Conservation (phyloP, 2,888 invertebrate species). For the Cryptus viduatorius region DNA sequence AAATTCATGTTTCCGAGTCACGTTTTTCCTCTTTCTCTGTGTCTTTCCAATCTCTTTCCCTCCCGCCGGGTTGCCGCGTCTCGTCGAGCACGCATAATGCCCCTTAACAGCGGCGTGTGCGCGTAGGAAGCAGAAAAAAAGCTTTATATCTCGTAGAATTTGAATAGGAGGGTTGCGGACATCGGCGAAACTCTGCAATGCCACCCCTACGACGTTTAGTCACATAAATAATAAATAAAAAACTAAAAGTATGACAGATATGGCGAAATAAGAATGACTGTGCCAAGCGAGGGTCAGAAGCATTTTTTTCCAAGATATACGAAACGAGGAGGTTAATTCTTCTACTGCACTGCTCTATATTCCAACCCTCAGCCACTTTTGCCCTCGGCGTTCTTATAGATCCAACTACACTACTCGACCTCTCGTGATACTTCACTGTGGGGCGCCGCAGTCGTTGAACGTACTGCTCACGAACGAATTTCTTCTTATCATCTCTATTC, state of each 20-base stretch:
- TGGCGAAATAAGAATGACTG: slow-evolving; percentile 45
- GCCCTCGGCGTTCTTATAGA: slow-evolving; percentile 34
- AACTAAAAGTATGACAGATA: slow-evolving; percentile 20
- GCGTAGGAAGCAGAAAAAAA: slow-evolving; percentile 11
- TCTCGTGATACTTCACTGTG: slow-evolving; percentile 26
- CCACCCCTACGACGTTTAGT: slow-evolving; percentile 39
- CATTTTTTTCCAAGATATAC: slow-evolving; percentile 36
- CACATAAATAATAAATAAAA: slow-evolving; percentile 37
- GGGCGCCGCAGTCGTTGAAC: slow-evolving; percentile 59
- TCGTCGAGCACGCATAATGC: slow-evolving; percentile 23
- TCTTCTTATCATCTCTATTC: slow-evolving; percentile 55
- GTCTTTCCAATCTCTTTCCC: slow-evolving; percentile 23
- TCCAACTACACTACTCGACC: slow-evolving; percentile 24
- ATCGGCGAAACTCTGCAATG: slow-evolving; percentile 24
- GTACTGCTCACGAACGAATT: slow-evolving; percentile 57
- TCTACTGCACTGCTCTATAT: slow-evolving; percentile 26
- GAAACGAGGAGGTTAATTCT: slow-evolving; percentile 58
- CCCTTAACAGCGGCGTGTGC: not conserved
- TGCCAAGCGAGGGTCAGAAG: slow-evolving; percentile 51
- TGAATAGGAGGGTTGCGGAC: slow-evolving; percentile 43
- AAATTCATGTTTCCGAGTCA: slow-evolving; percentile 53
- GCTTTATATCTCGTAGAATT: slow-evolving; percentile 50
- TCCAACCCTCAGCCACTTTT: slow-evolving; percentile 4
- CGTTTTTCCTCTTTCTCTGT: slow-evolving; percentile 49
- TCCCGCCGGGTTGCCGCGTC: slow-evolving; percentile 31